These are phyloP conservation scores for Octonoba sinensis DNA, from an alignment of 2,888 invertebrate species.

Conservation along the genomic window DNA sequence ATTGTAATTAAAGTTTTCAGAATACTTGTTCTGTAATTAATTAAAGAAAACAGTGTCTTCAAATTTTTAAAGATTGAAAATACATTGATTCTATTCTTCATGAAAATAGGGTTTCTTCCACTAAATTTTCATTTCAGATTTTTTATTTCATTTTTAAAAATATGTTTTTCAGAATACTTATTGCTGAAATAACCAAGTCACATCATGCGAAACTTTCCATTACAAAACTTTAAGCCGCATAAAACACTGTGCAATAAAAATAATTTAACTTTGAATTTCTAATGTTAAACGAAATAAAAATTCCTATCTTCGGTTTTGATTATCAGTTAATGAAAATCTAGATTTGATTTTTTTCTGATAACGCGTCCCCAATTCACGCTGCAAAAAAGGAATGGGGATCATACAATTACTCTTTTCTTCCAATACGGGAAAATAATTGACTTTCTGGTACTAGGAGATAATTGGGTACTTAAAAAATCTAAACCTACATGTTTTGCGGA, in stretches of 20 bases:
- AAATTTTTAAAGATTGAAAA: not conserved
- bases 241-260: no score
- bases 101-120: not conserved
- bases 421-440: constrained; percentile 29
- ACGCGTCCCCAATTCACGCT: not conserved
- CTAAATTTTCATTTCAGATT: constrained; percentile 34
- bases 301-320: constrained; percentile 9
- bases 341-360: constrained; percentile 11
- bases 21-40: no score
- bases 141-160: not conserved
- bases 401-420: constrained; percentile 19
- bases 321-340: constrained; percentile 14
- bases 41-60: no score
- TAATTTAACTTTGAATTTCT: no score
- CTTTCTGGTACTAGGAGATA: constrained; percentile 29
- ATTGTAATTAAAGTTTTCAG: no score
- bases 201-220: no score
- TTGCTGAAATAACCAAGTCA: no score
- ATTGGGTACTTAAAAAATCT: constrained; percentile 39
- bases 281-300: constrained; percentile 7
- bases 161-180: no score
- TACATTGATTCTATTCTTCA: constrained; percentile 1
- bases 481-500: constrained; percentile 32
- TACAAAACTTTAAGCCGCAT: no score
- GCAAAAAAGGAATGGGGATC: not conserved